Conservation (phyloP, 2,888 invertebrate species). For the Atrina japonica region DNA sequence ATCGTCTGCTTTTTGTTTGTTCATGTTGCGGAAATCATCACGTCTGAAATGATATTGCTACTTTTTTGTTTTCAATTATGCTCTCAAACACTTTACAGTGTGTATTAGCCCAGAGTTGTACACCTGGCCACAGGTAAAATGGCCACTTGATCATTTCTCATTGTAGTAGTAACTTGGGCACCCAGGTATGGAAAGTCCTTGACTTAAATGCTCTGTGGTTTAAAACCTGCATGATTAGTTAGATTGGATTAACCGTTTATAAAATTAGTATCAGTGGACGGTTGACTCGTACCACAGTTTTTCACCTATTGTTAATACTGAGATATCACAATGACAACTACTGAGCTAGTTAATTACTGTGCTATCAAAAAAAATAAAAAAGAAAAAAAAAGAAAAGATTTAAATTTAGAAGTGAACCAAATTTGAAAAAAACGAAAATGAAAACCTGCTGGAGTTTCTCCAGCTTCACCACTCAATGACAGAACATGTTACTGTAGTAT, state of each 20-base stretch:
- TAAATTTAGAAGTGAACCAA: too few relatives aligned
- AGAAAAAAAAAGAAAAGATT: too few relatives aligned
- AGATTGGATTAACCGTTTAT: background rate
- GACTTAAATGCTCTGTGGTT: background rate
- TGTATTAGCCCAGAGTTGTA: conserved; percentile 7
- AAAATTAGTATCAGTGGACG: too few relatives aligned
- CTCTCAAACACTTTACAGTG: conserved; percentile 15
- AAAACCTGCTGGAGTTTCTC: too few relatives aligned
- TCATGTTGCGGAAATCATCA: conserved; percentile 45
- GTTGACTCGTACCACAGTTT: too few relatives aligned
- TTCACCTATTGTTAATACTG: too few relatives aligned
- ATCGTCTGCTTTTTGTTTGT: conserved; percentile 41
- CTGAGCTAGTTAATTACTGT: too few relatives aligned
- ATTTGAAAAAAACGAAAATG: too few relatives aligned
- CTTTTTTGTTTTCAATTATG: conserved; percentile 30
- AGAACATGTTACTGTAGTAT: too few relatives aligned
- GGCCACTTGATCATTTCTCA: conserved; percentile 28
- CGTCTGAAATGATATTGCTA: conserved; percentile 31
- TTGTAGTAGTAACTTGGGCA: conserved; percentile 12
- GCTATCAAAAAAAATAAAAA: too few relatives aligned
- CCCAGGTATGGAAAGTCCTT: conserved; percentile 12
- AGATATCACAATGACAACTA: too few relatives aligned
- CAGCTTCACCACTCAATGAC: too few relatives aligned
- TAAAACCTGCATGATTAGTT: background rate
- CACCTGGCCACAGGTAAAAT: conserved; percentile 30